Evolutionary conservation across 2,888 invertebrate species (phyloP), one percentile per base, ranked within the genome.

Genomic region (Meiosimyza decipiens): DNA sequence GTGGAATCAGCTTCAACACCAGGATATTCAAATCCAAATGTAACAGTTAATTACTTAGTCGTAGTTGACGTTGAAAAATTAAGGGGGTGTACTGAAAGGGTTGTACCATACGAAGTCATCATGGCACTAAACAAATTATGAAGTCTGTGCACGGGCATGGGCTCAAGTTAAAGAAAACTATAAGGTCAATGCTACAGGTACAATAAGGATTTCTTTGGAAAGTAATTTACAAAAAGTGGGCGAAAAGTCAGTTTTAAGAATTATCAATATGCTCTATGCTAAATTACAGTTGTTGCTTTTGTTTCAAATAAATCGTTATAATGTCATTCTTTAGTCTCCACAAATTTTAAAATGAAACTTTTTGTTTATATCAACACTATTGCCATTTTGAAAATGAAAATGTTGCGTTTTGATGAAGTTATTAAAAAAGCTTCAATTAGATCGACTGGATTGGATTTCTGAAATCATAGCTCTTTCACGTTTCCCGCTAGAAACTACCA

Each of bases 1-100:
- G 55, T 13, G 2, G 47, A 50, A 22, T 18, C 12, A n/a, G 28
- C 55, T 13, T 28, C 11, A 22, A n/a, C 11, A 16, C 22, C 15
- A 52, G 18, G n/a, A 6, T 15, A 13, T 16, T 47, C n/a, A 52
- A 75, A 76, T 75, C 75, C 74, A 28, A 64, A 18, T 49, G 57
- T 68, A 54, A 63, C 70, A 70, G 63, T 9, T 47, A 70, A 70
- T 70, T 63, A 70, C 52, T 16, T 28, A 59, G 16, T n/a, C 22
- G 15, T 59, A 33, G 6, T 9, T 12, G 11, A 11, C 16, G 22
- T 28, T 47, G 55, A 13, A 18, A n/a, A 47, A 40, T 7, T 40
- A 66, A 66, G 11, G 67, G 66, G 67, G 72, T 67, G 72, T 72
- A 52, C 28, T 52, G 47, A 22, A 59, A 55, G 72, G 67, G 67